Evolutionary conservation across 2,113 vertebrate genomes (phyloP).

Genomic region (Corapipo altera): DNA sequence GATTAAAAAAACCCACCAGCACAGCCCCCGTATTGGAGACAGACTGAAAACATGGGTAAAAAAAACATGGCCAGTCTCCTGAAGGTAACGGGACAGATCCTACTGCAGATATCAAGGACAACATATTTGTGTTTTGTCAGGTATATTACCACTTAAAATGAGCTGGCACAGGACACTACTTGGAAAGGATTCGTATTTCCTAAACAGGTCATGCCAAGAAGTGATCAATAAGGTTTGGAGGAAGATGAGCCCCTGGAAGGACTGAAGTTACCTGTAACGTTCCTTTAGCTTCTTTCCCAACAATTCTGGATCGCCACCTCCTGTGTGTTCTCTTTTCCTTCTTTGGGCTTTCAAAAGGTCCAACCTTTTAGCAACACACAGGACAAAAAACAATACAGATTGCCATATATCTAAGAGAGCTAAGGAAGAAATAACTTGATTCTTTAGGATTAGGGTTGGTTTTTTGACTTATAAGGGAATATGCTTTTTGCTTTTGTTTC

Average conservation of each 20-base stretch:
- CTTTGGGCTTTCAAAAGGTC: slow-evolving; percentile 92
- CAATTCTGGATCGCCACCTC: slow-evolving; percentile 89
- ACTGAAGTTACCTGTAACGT: slow-evolving; percentile 86
- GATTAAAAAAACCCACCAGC: background rate
- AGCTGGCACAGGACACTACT: background rate
- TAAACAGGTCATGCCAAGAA: background rate
- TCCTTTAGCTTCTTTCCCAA: slow-evolving; percentile 92
- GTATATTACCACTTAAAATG: background rate
- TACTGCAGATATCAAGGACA: background rate
- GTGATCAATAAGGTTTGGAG: background rate
- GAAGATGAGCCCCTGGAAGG: background rate
- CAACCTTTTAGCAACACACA: slow-evolving; percentile 77
- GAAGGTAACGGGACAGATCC: background rate
- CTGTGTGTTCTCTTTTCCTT: slow-evolving; percentile 91
- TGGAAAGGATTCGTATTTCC: background rate
- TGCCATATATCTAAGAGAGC: background rate
- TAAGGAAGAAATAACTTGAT: background rate
- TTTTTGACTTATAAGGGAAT: background rate
- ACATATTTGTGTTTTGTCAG: background rate
- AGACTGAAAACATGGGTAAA: background rate
- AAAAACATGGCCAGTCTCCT: background rate
- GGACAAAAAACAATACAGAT: slow-evolving; percentile 16
- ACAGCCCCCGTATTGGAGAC: background rate
- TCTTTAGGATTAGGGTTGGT: background rate
- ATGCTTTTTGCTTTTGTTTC: background rate